These are phyloP conservation scores for Parasteatoda lunata DNA, from an alignment of 2,888 invertebrate species.

Conservation along the genomic window DNA sequence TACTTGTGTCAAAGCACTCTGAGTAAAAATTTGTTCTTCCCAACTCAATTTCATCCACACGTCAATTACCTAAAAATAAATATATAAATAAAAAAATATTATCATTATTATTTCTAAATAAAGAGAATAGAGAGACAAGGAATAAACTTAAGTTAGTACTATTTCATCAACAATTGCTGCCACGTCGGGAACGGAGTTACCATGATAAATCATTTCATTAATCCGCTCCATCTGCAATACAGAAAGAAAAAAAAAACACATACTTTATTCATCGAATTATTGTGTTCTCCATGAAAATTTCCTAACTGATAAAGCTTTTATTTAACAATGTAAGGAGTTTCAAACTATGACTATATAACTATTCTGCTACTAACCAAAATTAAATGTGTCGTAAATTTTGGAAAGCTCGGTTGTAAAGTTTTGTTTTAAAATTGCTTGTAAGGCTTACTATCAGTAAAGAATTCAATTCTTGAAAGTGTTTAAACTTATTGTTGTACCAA, in stretches of 20 bases:
- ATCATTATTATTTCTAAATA: not conserved
- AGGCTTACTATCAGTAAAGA: not conserved
- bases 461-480: not conserved
- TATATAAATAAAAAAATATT: not conserved
- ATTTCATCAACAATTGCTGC: conserved; percentile 56
- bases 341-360: no score
- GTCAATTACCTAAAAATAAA: conserved; percentile 48
- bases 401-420: no score
- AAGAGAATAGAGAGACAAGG: not conserved
- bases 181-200: conserved; percentile 49
- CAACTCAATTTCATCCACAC: conserved; percentile 55
- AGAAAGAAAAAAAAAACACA: not conserved
- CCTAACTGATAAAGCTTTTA: no score
- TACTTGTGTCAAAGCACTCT: conserved; percentile 42
- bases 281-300: no score
- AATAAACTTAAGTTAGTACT: conserved; percentile 16
- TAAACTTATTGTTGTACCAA: no score
- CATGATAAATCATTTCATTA: conserved; percentile 17
- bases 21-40: conserved; percentile 62
- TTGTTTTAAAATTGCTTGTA: not conserved
- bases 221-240: conserved; percentile 52
- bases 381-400: no score
- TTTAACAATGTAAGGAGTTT: no score
- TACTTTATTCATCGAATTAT: not conserved
- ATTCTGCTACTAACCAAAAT: no score